Percentiles rank a stretch among this genome's conserved stretches.
phyloP scores from a whole-genome alignment of 92 coral and sea anemone genomes.

The Porites lobata region DNA sequence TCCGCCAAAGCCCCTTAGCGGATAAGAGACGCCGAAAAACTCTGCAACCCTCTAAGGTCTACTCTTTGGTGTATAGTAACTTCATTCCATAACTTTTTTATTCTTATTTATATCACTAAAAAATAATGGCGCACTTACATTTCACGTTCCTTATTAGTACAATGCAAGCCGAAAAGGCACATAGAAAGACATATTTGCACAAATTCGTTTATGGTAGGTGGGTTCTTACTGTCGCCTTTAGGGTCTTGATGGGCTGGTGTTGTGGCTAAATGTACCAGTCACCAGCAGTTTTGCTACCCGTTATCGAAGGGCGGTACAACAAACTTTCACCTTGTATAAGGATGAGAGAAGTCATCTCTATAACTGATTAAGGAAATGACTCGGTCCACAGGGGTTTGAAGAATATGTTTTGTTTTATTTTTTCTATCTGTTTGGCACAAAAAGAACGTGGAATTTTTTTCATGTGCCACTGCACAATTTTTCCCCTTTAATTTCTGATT shows the following conservation, averaged over 20 bases:
- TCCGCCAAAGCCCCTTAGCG: slow-evolving; percentile 4
- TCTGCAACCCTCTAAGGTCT: background rate
- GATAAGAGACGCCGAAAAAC: slow-evolving; percentile 5
- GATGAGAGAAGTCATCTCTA: slow-evolving; percentile 12
- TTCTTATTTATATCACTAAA: background rate
- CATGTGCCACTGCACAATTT: background rate
- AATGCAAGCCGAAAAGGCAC: too few relatives aligned
- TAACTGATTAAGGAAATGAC: slow-evolving; percentile 10
- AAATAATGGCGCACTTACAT: slow-evolving; percentile 3
- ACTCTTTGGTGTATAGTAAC: slow-evolving; percentile 6
- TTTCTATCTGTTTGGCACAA: background rate
- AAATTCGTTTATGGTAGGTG: background rate
- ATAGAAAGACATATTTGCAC: too few relatives aligned
- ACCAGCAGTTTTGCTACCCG: slow-evolving; percentile 12
- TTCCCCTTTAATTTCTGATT: background rate
- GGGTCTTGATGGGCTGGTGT: slow-evolving; percentile 5
- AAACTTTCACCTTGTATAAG: slow-evolving; percentile 13
- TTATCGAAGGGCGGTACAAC: background rate
- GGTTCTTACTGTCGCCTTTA: background rate
- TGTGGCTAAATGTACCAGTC: slow-evolving; percentile 7
- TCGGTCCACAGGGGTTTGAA: slow-evolving; percentile 1
- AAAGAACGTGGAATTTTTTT: background rate
- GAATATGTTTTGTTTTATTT: slow-evolving; percentile 2
- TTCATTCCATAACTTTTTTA: background rate
- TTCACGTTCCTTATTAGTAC: background rate